A percentile compares a stretch with the other conserved stretches of the same genome.
Conservation (phyloP, 2,797 vertebrate species). For the Onychomys arenicola region DNA sequence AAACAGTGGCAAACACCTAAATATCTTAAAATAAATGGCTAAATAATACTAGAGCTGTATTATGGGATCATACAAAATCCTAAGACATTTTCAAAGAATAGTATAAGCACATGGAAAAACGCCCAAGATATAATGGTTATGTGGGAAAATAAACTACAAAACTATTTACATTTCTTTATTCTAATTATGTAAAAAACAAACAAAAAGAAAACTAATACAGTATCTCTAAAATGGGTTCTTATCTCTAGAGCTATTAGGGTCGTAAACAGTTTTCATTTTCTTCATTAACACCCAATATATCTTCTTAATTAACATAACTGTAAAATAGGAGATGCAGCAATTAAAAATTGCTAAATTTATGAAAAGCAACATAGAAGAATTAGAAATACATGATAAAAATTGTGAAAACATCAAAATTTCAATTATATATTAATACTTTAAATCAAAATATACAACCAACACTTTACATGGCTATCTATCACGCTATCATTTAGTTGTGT, state of each 20-base stretch:
- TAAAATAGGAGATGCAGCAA: not conserved
- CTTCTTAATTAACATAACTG: slow-evolving; percentile 63
- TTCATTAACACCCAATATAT: slow-evolving; percentile 50
- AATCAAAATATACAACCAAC: slow-evolving; percentile 38
- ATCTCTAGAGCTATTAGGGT: slow-evolving; percentile 16
- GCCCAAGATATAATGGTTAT: not conserved
- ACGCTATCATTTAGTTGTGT: not conserved
- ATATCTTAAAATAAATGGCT: slow-evolving; percentile 21
- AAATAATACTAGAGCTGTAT: not conserved
- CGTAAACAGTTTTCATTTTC: slow-evolving; percentile 55
- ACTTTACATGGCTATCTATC: slow-evolving; percentile 9
- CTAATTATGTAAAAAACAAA: slow-evolving; percentile 6
- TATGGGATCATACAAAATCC: not conserved
- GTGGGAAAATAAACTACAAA: not conserved
- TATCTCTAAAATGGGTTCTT: not conserved
- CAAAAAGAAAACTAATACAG: not conserved
- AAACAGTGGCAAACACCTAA: slow-evolving; percentile 18
- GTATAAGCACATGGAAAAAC: slow-evolving; percentile 26
- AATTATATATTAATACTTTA: slow-evolving; percentile 51
- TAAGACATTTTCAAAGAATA: slow-evolving; percentile 49
- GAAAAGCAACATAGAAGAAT: slow-evolving; percentile 45
- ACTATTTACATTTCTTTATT: slow-evolving; percentile 37
- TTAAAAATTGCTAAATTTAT: slow-evolving; percentile 35
- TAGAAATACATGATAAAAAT: slow-evolving; percentile 32
- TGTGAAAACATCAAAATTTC: slow-evolving; percentile 53